Evolutionary conservation across 1,140 invertebrate species (phyloP).

Genomic region (Bombus waltoni): DNA sequence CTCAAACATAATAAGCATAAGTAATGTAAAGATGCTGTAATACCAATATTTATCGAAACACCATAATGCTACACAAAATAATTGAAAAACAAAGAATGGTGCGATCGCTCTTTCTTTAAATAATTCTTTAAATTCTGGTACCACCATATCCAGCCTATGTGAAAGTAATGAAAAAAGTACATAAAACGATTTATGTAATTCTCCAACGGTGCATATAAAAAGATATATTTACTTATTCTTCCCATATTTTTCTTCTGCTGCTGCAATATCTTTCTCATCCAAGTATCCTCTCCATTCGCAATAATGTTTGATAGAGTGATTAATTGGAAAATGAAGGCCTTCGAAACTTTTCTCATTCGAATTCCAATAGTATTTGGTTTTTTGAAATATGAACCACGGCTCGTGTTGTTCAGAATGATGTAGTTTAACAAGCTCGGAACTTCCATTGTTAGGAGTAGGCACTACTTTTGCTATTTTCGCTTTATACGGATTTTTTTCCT

Average conservation of each 20-base stretch:
- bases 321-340: constrained; percentile 92
- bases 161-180: constrained; percentile 49
- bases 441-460: constrained; percentile 98
- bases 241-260: constrained; percentile 92
- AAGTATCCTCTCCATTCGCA: constrained; percentile 93
- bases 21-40: constrained; percentile 98
- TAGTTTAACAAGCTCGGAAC: constrained; percentile 95
- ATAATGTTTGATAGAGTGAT: constrained; percentile 89
- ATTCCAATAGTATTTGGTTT: constrained; percentile 97
- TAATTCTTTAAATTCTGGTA: constrained; percentile 98
- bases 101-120: constrained; percentile 99
- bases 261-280: constrained; percentile 89
- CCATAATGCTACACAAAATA: constrained; percentile 99
- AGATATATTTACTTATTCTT: constrained; percentile 90
- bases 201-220: background rate
- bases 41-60: constrained; percentile 99
- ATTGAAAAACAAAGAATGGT: constrained; percentile 97
- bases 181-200: background rate
- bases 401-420: constrained; percentile 84
- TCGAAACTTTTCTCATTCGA: constrained; percentile 90
- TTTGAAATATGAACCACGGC: constrained; percentile 97
- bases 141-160: constrained; percentile 92
- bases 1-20: constrained; percentile 99
- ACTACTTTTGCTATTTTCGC: constrained; percentile 96
- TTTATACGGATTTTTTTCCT: constrained; percentile 89